phyloP scores from a whole-genome alignment of 2,888 invertebrate species.

The Pegoplata infirma region DNA sequence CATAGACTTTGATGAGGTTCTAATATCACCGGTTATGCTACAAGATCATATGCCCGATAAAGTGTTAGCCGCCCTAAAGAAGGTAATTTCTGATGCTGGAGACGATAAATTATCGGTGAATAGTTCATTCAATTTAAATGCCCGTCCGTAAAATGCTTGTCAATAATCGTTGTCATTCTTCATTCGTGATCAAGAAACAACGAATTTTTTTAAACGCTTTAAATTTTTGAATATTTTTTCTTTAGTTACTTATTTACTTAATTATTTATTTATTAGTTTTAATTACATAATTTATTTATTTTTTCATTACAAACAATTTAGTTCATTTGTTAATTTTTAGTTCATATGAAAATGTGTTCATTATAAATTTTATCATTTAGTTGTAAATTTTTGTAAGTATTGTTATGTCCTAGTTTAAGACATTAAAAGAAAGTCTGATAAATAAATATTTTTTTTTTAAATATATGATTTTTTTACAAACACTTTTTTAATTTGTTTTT shows the following conservation, averaged over 20 bases:
- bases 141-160: slow-evolving; percentile 17
- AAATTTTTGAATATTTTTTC: slow-evolving; percentile 13
- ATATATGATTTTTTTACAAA: slow-evolving; percentile 39
- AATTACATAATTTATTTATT: slow-evolving; percentile 42
- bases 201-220: slow-evolving; percentile 24
- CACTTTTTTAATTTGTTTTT: slow-evolving; percentile 47
- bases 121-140: slow-evolving; percentile 64
- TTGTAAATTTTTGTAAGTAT: slow-evolving; percentile 36
- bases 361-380: slow-evolving; percentile 9
- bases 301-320: no score
- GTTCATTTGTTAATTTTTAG: slow-evolving; percentile 23
- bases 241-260: slow-evolving; percentile 27
- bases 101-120: slow-evolving; percentile 71
- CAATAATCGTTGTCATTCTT: no score
- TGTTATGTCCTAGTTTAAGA: slow-evolving; percentile 38
- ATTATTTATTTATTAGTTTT: slow-evolving; percentile 17
- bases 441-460: slow-evolving; percentile 57
- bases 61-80: slow-evolving; percentile 89
- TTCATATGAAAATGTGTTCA: slow-evolving; percentile 14
- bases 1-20: slow-evolving; percentile 90
- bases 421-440: slow-evolving; percentile 57
- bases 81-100: slow-evolving; percentile 81
- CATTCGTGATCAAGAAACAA: not conserved
- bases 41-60: slow-evolving; percentile 95
- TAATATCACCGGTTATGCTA: slow-evolving; percentile 93